These are phyloP conservation scores for Neoitamus cyanurus DNA, from an alignment of 2,888 invertebrate genomes.

Conservation along the genomic window DNA sequence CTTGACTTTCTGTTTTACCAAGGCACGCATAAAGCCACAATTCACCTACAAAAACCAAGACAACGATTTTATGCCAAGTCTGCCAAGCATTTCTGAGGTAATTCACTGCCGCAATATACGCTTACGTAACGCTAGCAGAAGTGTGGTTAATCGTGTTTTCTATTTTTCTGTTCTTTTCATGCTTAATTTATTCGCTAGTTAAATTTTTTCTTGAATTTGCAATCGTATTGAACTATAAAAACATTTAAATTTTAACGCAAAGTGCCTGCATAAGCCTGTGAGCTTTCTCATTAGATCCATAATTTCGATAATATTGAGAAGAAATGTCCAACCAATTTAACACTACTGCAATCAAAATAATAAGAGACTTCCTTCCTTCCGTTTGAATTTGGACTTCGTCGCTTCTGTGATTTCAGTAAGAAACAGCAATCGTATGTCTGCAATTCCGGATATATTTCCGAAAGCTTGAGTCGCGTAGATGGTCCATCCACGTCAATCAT, in stretches of 20 bases:
- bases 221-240: background rate
- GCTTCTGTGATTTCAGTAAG: too few species aligned
- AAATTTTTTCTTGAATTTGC: background rate
- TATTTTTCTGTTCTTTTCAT: constrained; percentile 12
- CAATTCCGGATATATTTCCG: too few species aligned
- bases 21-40: constrained; percentile 1
- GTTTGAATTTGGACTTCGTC: too few species aligned
- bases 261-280: background rate
- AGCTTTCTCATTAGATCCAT: background rate
- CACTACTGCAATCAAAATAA: too few species aligned
- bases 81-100: constrained; percentile 12
- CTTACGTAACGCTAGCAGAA: constrained; percentile 4
- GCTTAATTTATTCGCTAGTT: background rate
- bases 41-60: background rate
- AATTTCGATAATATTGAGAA: background rate
- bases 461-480: too few species aligned
- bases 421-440: too few species aligned
- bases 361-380: too few species aligned
- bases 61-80: background rate
- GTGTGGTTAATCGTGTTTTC: constrained; percentile 21
- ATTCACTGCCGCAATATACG: constrained; percentile 19
- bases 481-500: too few species aligned
- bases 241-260: background rate
- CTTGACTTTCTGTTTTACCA: constrained; percentile 34
- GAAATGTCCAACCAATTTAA: too few species aligned